These are phyloP conservation scores for Euproctis similis DNA, from an alignment of 2,888 invertebrate genomes.

Conservation along the genomic window DNA sequence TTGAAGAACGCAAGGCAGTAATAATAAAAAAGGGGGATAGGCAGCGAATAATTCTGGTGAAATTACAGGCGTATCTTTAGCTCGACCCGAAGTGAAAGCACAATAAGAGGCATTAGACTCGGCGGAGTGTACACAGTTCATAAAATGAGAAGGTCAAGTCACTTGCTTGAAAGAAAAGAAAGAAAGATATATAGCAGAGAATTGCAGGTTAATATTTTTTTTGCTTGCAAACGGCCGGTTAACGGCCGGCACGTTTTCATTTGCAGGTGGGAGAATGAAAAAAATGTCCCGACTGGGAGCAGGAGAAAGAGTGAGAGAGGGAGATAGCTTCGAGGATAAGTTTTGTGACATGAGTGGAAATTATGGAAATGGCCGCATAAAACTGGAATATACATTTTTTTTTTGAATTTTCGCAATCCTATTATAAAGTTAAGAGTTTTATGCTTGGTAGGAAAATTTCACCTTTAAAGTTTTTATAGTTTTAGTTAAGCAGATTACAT, in stretches of 20 bases:
- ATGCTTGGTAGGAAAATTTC: no score
- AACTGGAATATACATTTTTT: conserved; percentile 6
- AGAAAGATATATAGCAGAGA: no score
- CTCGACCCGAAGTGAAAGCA: conserved; percentile 10
- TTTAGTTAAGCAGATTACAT: no score
- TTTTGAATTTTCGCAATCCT: conserved; percentile 2
- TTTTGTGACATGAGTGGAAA: conserved; percentile 2
- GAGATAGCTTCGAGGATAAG: conserved; percentile 2
- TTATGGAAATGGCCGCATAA: conserved; percentile 3
- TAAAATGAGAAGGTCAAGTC: conserved; percentile 46
- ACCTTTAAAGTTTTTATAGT: no score
- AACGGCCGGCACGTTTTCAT: conserved; percentile 1
- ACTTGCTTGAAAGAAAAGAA: no score
- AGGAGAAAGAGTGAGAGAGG: no score
- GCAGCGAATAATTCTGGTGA: conserved; percentile 10
- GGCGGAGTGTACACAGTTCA: conserved; percentile 35
- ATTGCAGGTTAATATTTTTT: conserved; percentile 15
- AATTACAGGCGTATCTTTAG: conserved; percentile 9
- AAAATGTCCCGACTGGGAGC: no score
- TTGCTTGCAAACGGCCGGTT: conserved; percentile 23
- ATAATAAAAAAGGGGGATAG: no score
- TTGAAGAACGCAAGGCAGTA: no score
- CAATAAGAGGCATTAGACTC: conserved; percentile 36
- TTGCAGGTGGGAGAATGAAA: conserved; percentile 15
- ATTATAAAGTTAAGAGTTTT: no score